Conservation (phyloP, 2,888 invertebrate species). For the Synanthedon tipuliformis region DNA sequence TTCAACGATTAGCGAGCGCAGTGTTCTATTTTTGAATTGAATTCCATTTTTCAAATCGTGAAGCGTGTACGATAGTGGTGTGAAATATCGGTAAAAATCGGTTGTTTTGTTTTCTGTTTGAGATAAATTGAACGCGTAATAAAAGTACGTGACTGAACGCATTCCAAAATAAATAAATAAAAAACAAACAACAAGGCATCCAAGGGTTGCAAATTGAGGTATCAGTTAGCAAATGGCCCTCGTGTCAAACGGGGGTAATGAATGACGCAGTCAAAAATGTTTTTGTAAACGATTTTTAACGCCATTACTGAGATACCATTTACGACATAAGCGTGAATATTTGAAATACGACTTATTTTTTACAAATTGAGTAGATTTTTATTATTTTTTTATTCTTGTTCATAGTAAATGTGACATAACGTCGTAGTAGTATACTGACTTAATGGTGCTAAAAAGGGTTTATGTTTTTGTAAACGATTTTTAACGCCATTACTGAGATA, state of each 20-base stretch:
- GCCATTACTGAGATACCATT: slow-evolving; percentile 3
- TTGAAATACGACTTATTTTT: too few species aligned
- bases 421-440: too few species aligned
- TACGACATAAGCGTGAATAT: not conserved
- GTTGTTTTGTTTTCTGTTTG: not conserved
- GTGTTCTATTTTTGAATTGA: slow-evolving; percentile 25
- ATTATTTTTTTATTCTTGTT: too few species aligned
- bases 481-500: not conserved
- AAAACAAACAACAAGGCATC: slow-evolving; percentile 13
- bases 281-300: slow-evolving; percentile 12
- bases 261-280: slow-evolving; percentile 25
- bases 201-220: slow-evolving; percentile 10
- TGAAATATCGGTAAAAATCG: slow-evolving; percentile 4
- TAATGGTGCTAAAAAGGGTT: too few species aligned
- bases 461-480: slow-evolving; percentile 18
- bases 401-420: too few species aligned
- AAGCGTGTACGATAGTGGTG: slow-evolving; percentile 1
- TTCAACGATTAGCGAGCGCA: slow-evolving; percentile 24
- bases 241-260: slow-evolving; percentile 19
- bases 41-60: slow-evolving; percentile 23
- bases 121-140: slow-evolving; percentile 5
- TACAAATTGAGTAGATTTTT: too few species aligned
- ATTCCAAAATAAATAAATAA: slow-evolving; percentile 13
- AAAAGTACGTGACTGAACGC: slow-evolving; percentile 8
- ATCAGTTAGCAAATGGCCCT: slow-evolving; percentile 10